Evolutionary conservation across 2,888 invertebrate genomes (phyloP).

Genomic region (Napeogenes inachia): DNA sequence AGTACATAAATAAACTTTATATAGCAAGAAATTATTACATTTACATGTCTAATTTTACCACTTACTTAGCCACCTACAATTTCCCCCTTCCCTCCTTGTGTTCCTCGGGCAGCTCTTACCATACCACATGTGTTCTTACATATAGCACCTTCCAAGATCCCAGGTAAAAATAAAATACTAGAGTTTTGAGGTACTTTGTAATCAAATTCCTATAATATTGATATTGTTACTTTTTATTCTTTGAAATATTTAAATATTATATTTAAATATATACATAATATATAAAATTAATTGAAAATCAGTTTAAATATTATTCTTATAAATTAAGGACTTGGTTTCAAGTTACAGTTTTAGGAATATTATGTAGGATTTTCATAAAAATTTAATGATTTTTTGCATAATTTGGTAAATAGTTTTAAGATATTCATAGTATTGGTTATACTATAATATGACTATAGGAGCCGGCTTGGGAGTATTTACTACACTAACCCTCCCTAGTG

Average conservation of each 20-base stretch:
- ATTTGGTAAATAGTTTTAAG: background rate
- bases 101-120: constrained; percentile 61
- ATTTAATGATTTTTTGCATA: background rate
- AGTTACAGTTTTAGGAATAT: background rate
- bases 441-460: constrained; percentile 35
- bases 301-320: background rate
- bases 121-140: constrained; percentile 58
- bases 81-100: constrained; percentile 41
- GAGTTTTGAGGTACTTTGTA: too few relatives aligned
- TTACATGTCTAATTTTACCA: background rate
- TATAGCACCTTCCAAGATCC: constrained; percentile 53
- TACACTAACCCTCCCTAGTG: constrained; percentile 51
- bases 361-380: constrained; percentile 1
- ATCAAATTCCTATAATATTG: too few relatives aligned
- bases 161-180: constrained; percentile 40
- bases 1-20: background rate
- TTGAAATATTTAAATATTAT: too few relatives aligned
- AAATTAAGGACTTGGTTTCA: background rate
- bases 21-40: background rate
- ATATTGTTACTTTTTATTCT: too few relatives aligned
- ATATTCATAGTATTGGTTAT: background rate
- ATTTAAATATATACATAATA: too few relatives aligned
- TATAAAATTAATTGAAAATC: too few relatives aligned
- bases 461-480: constrained; percentile 62
- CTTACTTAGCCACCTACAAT: constrained; percentile 41